Percentiles rank a stretch among this genome's conserved stretches.
Conservation (phyloP, 2,797 vertebrate species). For the Brotogeris chrysoptera region DNA sequence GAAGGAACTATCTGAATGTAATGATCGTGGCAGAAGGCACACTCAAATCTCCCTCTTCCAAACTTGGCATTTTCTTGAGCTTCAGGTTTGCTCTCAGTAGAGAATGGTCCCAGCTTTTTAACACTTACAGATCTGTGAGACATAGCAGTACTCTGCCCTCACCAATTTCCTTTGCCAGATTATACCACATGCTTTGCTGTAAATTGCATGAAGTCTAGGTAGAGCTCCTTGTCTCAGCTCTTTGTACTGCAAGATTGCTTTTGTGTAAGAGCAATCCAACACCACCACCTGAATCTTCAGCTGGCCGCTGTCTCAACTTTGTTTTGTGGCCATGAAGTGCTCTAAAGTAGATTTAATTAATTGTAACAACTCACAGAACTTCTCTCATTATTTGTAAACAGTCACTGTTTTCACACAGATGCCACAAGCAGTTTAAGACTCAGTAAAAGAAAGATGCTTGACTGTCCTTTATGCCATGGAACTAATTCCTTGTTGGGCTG, state of each 20-base stretch:
- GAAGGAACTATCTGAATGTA: background rate
- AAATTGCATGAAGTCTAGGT: background rate
- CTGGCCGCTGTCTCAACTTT: background rate
- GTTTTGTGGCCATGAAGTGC: background rate
- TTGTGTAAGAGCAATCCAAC: background rate
- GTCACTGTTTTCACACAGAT: background rate
- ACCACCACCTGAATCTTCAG: background rate
- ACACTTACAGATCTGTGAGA: background rate
- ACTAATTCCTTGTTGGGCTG: background rate
- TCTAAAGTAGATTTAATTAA: background rate
- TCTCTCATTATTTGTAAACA: background rate
- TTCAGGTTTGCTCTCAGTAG: background rate
- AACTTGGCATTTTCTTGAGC: accelerated
- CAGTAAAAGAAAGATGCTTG: background rate
- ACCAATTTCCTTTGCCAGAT: background rate
- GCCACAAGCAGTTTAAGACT: background rate
- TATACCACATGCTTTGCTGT: background rate
- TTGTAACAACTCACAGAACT: background rate
- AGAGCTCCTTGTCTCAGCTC: background rate
- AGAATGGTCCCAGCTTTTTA: background rate
- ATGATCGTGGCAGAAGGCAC: background rate
- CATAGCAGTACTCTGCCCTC: background rate
- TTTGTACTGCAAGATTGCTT: background rate
- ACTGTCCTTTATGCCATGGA: background rate
- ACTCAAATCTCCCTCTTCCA: background rate